Evolutionary conservation across 2,888 invertebrate genomes (phyloP).

Genomic region (Zaprionus bogoriensis): DNA sequence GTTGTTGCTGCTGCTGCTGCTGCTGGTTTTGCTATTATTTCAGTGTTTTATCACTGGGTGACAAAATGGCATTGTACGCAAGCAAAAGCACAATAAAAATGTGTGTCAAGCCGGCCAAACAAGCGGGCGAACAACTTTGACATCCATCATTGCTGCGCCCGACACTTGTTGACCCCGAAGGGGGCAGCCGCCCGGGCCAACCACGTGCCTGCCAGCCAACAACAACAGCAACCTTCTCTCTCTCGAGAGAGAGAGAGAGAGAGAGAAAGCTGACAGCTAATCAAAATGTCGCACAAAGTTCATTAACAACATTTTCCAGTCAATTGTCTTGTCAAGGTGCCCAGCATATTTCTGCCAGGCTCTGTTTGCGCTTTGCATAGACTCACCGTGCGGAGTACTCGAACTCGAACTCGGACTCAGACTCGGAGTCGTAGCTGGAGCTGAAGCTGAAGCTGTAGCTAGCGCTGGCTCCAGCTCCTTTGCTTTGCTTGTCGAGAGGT

Average conservation of each 20-base stretch:
- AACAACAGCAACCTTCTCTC: no score
- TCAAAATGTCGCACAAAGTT: conserved; percentile 75
- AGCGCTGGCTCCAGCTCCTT: conserved; percentile 17
- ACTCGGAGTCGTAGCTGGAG: not conserved
- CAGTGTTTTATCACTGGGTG: conserved; percentile 70
- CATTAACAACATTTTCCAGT: conserved; percentile 76
- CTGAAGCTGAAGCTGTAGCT: conserved; percentile 1
- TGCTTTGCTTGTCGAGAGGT: conserved; percentile 42
- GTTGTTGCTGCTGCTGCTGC: conserved; percentile 12
- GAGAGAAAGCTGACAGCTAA: conserved; percentile 57
- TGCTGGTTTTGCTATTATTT: conserved; percentile 42
- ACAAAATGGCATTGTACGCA: conserved; percentile 66
- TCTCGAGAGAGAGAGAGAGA: not conserved
- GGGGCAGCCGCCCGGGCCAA: conserved; percentile 8
- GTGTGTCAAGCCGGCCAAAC: conserved; percentile 56
- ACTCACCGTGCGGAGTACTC: no score
- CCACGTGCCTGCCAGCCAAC: not conserved
- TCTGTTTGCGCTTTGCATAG: conserved; percentile 55
- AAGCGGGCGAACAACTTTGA: conserved; percentile 53
- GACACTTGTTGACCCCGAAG: conserved; percentile 68
- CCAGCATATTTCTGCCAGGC: conserved; percentile 49
- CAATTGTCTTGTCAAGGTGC: conserved; percentile 68
- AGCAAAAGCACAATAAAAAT: conserved; percentile 47
- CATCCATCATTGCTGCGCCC: conserved; percentile 68
- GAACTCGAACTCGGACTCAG: not conserved